phyloP scores from a whole-genome alignment of 2,113 vertebrate species.

The Melospiza georgiana region DNA sequence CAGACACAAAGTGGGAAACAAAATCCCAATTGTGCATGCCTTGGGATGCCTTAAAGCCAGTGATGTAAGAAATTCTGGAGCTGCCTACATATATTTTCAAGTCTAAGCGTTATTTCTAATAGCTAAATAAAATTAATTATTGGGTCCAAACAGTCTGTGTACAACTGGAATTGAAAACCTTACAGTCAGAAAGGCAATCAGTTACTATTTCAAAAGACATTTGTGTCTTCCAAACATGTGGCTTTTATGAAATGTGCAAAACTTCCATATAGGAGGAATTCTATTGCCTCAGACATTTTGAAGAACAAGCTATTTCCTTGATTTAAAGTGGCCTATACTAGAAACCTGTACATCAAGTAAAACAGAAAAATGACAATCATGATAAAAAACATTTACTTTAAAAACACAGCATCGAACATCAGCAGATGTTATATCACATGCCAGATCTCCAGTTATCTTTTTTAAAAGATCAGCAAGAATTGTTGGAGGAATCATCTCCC shows the following conservation, averaged over 20 bases:
- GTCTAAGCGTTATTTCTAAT: neutral
- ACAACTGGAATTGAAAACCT: neutral
- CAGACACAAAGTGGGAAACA: neutral
- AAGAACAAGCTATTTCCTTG: neutral
- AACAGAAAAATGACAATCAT: neutral
- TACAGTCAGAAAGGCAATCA: neutral
- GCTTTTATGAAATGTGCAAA: neutral
- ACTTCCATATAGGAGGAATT: neutral
- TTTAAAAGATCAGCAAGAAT: slow-evolving; percentile 87
- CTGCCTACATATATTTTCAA: neutral
- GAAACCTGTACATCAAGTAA: neutral
- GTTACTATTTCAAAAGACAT: neutral
- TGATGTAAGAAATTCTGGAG: neutral
- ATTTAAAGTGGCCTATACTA: neutral
- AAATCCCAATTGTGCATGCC: neutral
- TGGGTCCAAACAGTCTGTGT: neutral
- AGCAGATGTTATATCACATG: slow-evolving; percentile 82
- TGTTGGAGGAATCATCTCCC: slow-evolving; percentile 90
- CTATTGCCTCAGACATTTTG: neutral
- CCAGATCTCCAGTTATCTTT: slow-evolving; percentile 83
- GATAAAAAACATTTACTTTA: slow-evolving; percentile 76
- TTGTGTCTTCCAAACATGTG: neutral
- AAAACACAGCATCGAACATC: slow-evolving; percentile 94
- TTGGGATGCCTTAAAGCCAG: neutral
- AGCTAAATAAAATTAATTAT: neutral